phyloP scores from a whole-genome alignment of 1,140 invertebrate species.

The Drosophila kurseongensis region DNA sequence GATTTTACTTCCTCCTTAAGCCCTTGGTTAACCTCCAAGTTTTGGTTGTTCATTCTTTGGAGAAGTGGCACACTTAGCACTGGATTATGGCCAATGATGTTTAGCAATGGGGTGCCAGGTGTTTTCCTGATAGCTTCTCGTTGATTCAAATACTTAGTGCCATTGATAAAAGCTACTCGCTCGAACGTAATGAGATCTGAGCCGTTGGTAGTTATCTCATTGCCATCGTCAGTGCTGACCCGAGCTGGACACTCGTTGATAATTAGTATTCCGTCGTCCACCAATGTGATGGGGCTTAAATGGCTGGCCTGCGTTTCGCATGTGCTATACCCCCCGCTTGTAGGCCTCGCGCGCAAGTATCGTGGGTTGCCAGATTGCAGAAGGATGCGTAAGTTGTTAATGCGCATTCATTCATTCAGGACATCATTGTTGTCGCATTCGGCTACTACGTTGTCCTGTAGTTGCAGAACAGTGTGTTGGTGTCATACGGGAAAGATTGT shows the following conservation, averaged over 20 bases:
- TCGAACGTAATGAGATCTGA: not conserved
- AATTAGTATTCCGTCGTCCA: not conserved
- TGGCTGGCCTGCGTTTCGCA: too few species aligned
- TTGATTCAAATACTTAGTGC: too few species aligned
- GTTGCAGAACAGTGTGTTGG: conserved; percentile 11
- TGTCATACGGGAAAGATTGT: conserved; percentile 21
- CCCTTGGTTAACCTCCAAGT: not conserved
- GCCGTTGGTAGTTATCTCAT: conserved; percentile 1
- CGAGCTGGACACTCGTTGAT: not conserved
- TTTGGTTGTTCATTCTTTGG: conserved; percentile 13
- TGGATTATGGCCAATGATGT: not conserved
- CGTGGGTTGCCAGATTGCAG: too few species aligned
- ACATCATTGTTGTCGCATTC: too few species aligned
- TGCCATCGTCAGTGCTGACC: not conserved
- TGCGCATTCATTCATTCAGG: too few species aligned
- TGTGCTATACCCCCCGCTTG: too few species aligned
- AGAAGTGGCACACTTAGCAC: not conserved
- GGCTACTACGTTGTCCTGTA: too few species aligned
- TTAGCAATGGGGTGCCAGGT: too few species aligned
- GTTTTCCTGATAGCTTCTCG: too few species aligned
- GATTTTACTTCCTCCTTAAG: conserved; percentile 14
- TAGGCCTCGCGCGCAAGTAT: conserved; percentile 2
- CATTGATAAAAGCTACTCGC: too few species aligned
- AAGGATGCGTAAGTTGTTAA: too few species aligned
- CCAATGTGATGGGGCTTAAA: not conserved